Percentiles rank a stretch among this genome's conserved stretches.
phyloP scores from a whole-genome alignment of 2,888 invertebrate genomes.

The Volucella bombylans region DNA sequence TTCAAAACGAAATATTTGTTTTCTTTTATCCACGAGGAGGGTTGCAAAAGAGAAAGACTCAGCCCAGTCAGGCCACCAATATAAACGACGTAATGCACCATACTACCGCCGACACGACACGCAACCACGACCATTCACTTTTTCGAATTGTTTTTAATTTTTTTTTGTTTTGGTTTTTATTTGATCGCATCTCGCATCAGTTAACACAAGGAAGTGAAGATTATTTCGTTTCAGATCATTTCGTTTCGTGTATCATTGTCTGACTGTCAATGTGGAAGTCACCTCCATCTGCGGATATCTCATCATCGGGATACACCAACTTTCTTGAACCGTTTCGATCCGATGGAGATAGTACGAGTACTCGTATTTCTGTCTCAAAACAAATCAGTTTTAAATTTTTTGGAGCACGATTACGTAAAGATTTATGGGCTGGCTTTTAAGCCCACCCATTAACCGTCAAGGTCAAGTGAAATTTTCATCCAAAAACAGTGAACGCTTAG shows the following conservation, averaged over 20 bases:
- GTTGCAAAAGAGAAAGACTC: conserved; percentile 62
- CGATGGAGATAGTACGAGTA: neutral
- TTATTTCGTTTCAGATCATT: conserved; percentile 63
- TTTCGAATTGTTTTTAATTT: conserved; percentile 35
- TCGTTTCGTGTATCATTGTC: conserved; percentile 27
- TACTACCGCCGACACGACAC: conserved; percentile 36
- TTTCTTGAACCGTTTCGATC: conserved; percentile 23
- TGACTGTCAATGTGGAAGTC: conserved; percentile 31
- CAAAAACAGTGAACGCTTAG: conserved; percentile 44
- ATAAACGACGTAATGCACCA: conserved; percentile 64
- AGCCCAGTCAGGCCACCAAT: conserved; percentile 32
- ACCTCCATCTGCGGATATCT: neutral
- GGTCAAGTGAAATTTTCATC: conserved; percentile 67
- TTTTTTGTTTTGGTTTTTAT: conserved; percentile 10
- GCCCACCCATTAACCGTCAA: conserved; percentile 61
- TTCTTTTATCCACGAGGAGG: conserved; percentile 56
- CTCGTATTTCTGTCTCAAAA: too few species aligned
- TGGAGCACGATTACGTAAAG: conserved; percentile 42
- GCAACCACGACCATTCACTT: conserved; percentile 71
- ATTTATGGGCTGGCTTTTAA: conserved; percentile 20
- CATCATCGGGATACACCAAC: neutral
- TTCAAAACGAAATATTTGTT: conserved; percentile 66
- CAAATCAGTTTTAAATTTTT: neutral
- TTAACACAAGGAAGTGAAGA: conserved; percentile 71
- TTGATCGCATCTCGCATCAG: conserved; percentile 61